These are phyloP conservation scores for Pantelozetes paolii DNA, from an alignment of 2,888 invertebrate genomes.

Conservation along the genomic window DNA sequence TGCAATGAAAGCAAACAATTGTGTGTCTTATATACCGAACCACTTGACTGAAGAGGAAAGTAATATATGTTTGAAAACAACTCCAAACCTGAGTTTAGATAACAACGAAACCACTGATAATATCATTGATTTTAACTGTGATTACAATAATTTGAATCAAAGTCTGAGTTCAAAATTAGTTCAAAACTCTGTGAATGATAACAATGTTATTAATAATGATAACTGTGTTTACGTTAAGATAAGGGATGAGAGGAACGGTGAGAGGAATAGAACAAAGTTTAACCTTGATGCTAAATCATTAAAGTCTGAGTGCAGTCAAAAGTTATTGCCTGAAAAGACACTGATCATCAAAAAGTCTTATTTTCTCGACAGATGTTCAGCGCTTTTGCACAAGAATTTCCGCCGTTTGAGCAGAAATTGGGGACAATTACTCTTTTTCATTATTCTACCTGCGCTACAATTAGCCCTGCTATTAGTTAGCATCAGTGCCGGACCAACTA, in stretches of 20 bases:
- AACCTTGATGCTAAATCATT: not conserved
- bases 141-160: not conserved
- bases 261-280: too few relatives aligned
- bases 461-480: not conserved
- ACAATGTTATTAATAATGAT: not conserved
- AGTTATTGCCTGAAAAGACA: not conserved
- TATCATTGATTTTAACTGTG: not conserved
- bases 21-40: too few relatives aligned
- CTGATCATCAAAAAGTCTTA: not conserved
- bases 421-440: not conserved
- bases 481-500: not conserved
- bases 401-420: constrained; percentile 50
- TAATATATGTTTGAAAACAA: too few relatives aligned
- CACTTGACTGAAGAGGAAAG: too few relatives aligned
- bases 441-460: not conserved
- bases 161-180: not conserved
- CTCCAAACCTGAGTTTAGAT: too few relatives aligned
- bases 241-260: not conserved
- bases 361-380: constrained; percentile 41
- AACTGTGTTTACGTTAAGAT: not conserved
- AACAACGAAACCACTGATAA: too few relatives aligned
- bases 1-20: too few relatives aligned
- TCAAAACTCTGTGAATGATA: not conserved
- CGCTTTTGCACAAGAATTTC: constrained; percentile 51
- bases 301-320: not conserved